A percentile compares a stretch with the other conserved stretches of the same genome.
Conservation (phyloP, 2,888 invertebrate genomes). For the Drosophila parthenogenetica region DNA sequence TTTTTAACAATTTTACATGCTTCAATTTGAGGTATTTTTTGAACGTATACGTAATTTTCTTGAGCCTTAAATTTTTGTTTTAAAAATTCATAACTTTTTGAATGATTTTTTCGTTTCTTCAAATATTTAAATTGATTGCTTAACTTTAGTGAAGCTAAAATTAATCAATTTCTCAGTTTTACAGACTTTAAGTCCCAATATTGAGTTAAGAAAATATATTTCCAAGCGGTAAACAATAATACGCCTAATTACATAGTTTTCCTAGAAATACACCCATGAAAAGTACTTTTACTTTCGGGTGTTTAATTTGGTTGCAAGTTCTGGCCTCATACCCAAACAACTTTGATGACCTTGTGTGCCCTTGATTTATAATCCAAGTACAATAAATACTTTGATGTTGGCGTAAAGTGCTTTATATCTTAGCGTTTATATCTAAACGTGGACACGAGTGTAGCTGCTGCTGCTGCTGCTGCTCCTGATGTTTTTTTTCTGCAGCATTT, state of each 20-base stretch:
- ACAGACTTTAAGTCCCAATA: too few species aligned
- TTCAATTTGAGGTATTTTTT: too few species aligned
- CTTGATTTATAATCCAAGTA: slow-evolving; percentile 65
- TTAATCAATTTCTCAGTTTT: too few species aligned
- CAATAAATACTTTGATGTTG: slow-evolving; percentile 67
- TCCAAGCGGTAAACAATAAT: background rate
- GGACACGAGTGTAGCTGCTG: slow-evolving; percentile 23
- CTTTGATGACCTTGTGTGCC: slow-evolving; percentile 62
- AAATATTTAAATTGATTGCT: too few species aligned
- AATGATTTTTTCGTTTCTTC: too few species aligned
- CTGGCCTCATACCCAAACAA: background rate
- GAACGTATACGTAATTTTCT: too few species aligned
- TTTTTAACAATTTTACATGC: too few species aligned
- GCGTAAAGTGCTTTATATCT: slow-evolving; percentile 66
- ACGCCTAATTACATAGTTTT: background rate
- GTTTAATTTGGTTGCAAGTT: slow-evolving; percentile 1
- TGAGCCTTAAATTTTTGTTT: too few species aligned
- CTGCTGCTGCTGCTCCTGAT: too few species aligned
- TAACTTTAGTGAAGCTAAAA: too few species aligned
- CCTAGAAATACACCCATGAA: background rate
- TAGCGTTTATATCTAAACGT: slow-evolving; percentile 37
- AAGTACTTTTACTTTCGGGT: slow-evolving; percentile 13
- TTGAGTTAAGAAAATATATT: too few species aligned
- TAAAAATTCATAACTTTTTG: too few species aligned
- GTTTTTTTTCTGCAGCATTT: slow-evolving; percentile 5